Percentiles rank a stretch among this genome's conserved stretches.
Evolutionary conservation across 2,113 vertebrate genomes (phyloP).

Genomic region (Arenaria interpres): DNA sequence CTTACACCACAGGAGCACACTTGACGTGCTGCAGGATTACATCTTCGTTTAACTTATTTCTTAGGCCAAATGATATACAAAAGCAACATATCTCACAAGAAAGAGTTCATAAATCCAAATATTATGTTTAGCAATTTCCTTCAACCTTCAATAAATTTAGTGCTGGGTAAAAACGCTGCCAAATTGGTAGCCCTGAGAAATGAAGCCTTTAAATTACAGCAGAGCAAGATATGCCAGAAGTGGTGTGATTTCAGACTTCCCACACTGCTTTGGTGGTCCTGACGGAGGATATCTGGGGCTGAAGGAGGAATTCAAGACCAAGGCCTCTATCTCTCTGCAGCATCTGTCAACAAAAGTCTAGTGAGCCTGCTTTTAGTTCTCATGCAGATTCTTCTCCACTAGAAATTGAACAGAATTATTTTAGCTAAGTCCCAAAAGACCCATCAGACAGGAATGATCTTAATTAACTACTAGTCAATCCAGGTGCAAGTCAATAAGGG

Average conservation of each 20-base stretch:
- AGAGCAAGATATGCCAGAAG: background rate
- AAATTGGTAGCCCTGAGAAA: background rate
- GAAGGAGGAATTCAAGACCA: background rate
- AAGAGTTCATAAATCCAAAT: background rate
- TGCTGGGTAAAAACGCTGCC: background rate
- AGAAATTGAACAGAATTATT: background rate
- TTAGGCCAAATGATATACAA: background rate
- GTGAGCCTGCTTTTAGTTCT: background rate
- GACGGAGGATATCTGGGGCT: background rate
- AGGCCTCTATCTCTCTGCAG: background rate
- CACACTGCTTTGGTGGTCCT: background rate
- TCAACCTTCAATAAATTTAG: conserved; percentile 12
- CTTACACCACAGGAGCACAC: background rate
- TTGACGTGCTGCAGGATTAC: background rate
- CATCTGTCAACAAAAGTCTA: background rate
- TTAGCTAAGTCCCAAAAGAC: background rate
- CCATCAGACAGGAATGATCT: background rate
- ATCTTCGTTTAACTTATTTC: background rate
- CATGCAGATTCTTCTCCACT: background rate
- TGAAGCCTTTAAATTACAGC: background rate
- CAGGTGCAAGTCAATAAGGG: background rate
- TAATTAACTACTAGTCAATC: background rate
- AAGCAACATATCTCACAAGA: background rate
- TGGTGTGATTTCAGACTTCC: background rate
- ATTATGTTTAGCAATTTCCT: background rate